These are phyloP conservation scores for Phytoseiulus persimilis DNA, from an alignment of 2,888 invertebrate genomes.

Conservation along the genomic window DNA sequence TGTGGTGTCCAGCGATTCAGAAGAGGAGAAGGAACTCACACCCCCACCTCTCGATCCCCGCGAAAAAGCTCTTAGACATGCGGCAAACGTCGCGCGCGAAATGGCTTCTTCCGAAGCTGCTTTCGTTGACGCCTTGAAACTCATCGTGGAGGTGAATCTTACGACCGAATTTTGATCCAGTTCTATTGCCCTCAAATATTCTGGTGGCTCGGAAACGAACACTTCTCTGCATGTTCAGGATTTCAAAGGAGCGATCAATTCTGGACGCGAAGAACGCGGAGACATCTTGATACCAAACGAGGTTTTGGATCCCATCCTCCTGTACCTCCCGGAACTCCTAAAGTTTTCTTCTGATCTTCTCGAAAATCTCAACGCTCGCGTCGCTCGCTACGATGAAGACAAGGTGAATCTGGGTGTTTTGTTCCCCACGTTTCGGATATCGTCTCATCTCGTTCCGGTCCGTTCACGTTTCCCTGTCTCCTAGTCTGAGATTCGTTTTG, in stretches of 20 bases:
- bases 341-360: slow-evolving; percentile 55
- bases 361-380: slow-evolving; percentile 53
- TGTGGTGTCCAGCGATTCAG: slow-evolving; percentile 40
- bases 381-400: slow-evolving; percentile 53
- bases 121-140: slow-evolving; percentile 55
- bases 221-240: slow-evolving; percentile 48
- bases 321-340: slow-evolving; percentile 55
- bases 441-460: neutral
- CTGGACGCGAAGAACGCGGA: slow-evolving; percentile 47
- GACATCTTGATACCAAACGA: slow-evolving; percentile 51
- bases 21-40: slow-evolving; percentile 44
- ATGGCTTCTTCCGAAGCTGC: slow-evolving; percentile 56
- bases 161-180: slow-evolving; percentile 43
- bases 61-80: slow-evolving; percentile 43
- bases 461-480: neutral
- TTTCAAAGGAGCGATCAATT: slow-evolving; percentile 52
- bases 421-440: neutral
- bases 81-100: slow-evolving; percentile 54
- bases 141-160: slow-evolving; percentile 52
- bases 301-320: slow-evolving; percentile 54
- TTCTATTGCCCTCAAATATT: neutral
- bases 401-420: slow-evolving; percentile 42
- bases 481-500: neutral
- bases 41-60: slow-evolving; percentile 28
- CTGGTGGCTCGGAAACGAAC: neutral